Base-by-base conservation (phyloP, 2,113 vertebrate species). In the Etheostoma spectabile region DNA sequence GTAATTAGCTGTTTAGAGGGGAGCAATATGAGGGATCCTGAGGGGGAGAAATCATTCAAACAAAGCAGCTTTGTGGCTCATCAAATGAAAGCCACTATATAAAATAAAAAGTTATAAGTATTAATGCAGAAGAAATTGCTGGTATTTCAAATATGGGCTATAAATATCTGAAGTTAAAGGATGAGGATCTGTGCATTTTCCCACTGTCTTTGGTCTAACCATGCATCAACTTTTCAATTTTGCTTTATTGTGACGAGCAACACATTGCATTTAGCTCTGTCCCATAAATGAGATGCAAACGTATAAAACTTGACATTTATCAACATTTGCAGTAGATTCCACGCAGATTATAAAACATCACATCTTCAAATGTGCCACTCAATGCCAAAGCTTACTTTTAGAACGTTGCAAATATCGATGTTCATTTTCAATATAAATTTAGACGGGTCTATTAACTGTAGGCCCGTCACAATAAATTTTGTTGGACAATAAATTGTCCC, bases 1-100 rank as follows among this genome's bases (percentile, higher is more conserved):
- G 62, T 86, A 86, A 89, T 80, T 86, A 78, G 72, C 33, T 46
- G 55, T 75, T 81, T 86, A 79, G 56, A 62, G 62, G 33, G 30
- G 63, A 75, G 68, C 3, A 7, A 67, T 65, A 7, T 77, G 71
- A 77, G 52, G 49, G 65, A 63, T 76, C 48, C 73, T 38, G 59
- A 52, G 71, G 74, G 22, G n/a, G n/a, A 7, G 46, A 16, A 33
- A 53, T 61, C 70, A 49, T 79, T 80, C 62, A 85, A 85, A 80
- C 76, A 85, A 80, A 84, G 57, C 49, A 61, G 71, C 45, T 64
- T 22, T 38, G 59, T 45, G 16, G 30, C 66, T 79, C 35, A 49
- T 68, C 63, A 60, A 51, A 64, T 18, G 30, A 56, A 72, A 71
- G 14, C 8, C n/a, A 65, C 5, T 33, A 38, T 55, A 46, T n/a